phyloP scores from a whole-genome alignment of 2,113 vertebrate genomes.

The Ctenodactylus gundi region DNA sequence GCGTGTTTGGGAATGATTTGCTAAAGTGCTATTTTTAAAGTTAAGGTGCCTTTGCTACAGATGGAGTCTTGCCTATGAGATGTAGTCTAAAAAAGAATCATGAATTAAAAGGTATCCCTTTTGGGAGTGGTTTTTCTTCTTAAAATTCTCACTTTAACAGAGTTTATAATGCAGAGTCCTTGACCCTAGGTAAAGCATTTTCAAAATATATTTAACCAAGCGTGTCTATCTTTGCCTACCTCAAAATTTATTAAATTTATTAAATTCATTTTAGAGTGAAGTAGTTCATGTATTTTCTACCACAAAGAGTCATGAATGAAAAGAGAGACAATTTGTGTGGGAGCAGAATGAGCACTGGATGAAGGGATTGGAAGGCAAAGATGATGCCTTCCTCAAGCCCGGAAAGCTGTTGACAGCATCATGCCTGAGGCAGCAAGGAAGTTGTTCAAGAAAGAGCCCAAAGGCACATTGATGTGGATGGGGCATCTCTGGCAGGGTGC shows the following conservation, averaged over 20 bases:
- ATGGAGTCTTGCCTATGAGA: constrained; percentile 35
- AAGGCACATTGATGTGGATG: not conserved
- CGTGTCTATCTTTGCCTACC: not conserved
- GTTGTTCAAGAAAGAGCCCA: not conserved
- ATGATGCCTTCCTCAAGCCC: not conserved
- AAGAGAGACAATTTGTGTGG: constrained; percentile 9
- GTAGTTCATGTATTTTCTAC: constrained; percentile 10
- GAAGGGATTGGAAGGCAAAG: not conserved
- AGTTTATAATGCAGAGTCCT: constrained; percentile 21
- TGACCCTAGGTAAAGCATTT: constrained; percentile 43
- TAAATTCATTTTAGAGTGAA: constrained; percentile 30
- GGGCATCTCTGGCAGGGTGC: not conserved
- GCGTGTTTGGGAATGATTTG: constrained; percentile 29
- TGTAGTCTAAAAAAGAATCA: not conserved
- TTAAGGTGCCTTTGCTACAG: constrained; percentile 29
- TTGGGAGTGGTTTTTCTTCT: constrained; percentile 24
- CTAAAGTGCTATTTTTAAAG: constrained; percentile 56
- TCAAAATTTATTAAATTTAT: constrained; percentile 49
- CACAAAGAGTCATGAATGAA: constrained; percentile 42
- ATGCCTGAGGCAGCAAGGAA: not conserved
- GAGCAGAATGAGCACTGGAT: not conserved
- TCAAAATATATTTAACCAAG: constrained; percentile 38
- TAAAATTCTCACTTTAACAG: not conserved
- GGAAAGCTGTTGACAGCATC: not conserved
- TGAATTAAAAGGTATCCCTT: constrained; percentile 43